These are phyloP conservation scores for Hartigia nigra DNA, from an alignment of 2,888 invertebrate species.

Conservation along the genomic window DNA sequence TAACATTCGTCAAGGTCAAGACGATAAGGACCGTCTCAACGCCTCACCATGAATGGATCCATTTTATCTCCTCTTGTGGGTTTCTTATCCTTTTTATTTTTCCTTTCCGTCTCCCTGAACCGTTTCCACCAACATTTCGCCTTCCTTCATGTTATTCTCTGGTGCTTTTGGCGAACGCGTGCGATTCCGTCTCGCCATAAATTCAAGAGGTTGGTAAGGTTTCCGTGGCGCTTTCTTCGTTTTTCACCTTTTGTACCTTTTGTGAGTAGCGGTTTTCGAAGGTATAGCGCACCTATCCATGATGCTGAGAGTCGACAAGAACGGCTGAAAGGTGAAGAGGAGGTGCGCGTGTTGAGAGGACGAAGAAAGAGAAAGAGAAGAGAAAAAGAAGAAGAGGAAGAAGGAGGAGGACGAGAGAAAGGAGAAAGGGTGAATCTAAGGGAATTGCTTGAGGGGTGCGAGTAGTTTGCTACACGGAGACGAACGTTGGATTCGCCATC, in stretches of 20 bases:
- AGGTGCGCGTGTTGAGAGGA: not conserved
- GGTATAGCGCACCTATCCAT: not conserved
- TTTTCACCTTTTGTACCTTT: constrained; percentile 9
- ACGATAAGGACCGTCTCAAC: not conserved
- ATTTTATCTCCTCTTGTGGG: not conserved
- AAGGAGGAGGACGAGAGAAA: not conserved
- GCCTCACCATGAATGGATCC: not conserved
- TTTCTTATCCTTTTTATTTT: not conserved
- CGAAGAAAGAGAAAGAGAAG: not conserved
- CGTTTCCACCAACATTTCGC: not conserved
- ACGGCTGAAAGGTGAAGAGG: not conserved
- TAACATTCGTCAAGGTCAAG: not conserved
- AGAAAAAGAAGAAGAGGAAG: not conserved
- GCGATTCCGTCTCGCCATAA: constrained; percentile 4
- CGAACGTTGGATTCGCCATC: constrained; percentile 14
- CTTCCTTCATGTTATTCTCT: not conserved
- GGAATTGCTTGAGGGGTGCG: not conserved
- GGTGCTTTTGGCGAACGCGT: not conserved
- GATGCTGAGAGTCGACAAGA: not conserved
- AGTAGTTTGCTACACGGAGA: not conserved
- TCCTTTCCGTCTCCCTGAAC: not conserved
- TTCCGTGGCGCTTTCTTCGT: not conserved
- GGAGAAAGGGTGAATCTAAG: not conserved
- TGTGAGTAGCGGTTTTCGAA: constrained; percentile 1
- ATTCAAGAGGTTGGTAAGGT: not conserved